Percentiles rank a stretch among this genome's conserved stretches.
These are phyloP conservation scores for Agrilus biguttatus DNA, from an alignment of 2,888 invertebrate species.

Conservation along the genomic window DNA sequence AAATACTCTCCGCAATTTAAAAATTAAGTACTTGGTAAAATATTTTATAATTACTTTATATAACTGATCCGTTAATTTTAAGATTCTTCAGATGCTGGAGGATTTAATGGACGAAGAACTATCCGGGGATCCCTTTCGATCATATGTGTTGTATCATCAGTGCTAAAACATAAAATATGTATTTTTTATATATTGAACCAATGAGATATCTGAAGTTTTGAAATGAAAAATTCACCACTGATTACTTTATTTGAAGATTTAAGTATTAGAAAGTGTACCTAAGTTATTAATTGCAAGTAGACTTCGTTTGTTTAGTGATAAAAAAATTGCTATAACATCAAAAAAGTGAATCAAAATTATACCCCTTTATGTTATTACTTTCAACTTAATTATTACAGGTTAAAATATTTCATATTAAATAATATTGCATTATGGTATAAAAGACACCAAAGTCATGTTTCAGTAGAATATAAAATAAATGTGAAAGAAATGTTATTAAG, in stretches of 20 bases:
- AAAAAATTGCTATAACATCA: too few species aligned
- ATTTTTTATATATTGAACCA: too few species aligned
- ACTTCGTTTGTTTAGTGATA: too few species aligned
- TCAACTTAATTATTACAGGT: too few species aligned
- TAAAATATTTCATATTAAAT: too few species aligned
- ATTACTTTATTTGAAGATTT: slow-evolving; percentile 1
- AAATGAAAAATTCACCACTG: background rate
- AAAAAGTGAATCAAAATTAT: too few species aligned
- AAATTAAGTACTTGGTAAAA: background rate
- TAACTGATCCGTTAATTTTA: slow-evolving; percentile 10
- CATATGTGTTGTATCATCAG: slow-evolving; percentile 63
- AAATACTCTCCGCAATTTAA: background rate
- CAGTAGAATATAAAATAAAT: too few species aligned
- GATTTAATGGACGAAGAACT: slow-evolving; percentile 47
- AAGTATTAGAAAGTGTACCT: background rate
- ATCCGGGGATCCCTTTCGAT: slow-evolving; percentile 56
- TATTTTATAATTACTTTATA: background rate
- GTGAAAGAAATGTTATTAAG: too few species aligned
- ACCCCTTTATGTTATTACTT: too few species aligned
- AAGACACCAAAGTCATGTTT: too few species aligned
- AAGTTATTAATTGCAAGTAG: too few species aligned
- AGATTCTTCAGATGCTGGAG: slow-evolving; percentile 38
- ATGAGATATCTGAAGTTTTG: background rate
- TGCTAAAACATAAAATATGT: slow-evolving; percentile 16
- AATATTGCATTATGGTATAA: too few species aligned